Evolutionary conservation across 2,888 invertebrate species (phyloP).

Genomic region (Drosophila infuscata): DNA sequence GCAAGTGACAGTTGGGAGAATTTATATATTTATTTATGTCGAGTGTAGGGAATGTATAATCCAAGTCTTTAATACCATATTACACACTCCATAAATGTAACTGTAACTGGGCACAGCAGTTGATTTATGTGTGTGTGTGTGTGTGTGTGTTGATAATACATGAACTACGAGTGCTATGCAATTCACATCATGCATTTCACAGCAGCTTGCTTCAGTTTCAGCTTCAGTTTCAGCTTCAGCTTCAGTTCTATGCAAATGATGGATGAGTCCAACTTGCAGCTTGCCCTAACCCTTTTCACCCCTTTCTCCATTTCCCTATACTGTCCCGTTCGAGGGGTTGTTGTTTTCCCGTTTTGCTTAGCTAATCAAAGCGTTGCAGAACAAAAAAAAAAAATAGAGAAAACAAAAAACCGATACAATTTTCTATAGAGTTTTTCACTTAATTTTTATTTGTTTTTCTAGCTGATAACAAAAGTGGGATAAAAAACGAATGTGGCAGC

Average conservation of each 20-base stretch:
- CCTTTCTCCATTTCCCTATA: neutral
- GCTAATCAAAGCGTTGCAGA: conserved; percentile 55
- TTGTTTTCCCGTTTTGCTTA: conserved; percentile 36
- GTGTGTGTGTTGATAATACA: conserved; percentile 22
- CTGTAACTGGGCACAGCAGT: conserved; percentile 38
- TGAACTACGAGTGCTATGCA: conserved; percentile 26
- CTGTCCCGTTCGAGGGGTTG: conserved; percentile 48
- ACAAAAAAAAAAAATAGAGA: neutral
- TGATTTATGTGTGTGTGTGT: conserved; percentile 52
- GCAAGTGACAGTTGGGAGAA: conserved; percentile 31
- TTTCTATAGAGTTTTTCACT: conserved; percentile 71
- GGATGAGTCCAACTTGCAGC: conserved; percentile 55
- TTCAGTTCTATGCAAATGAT: conserved; percentile 71
- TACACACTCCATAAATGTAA: conserved; percentile 42
- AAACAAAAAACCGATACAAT: conserved; percentile 42
- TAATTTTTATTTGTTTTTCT: conserved; percentile 79
- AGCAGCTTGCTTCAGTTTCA: neutral
- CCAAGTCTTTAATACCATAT: conserved; percentile 1
- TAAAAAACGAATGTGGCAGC: conserved; percentile 47
- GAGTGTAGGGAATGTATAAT: conserved; percentile 1
- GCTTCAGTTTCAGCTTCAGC: conserved; percentile 30
- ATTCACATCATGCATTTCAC: conserved; percentile 27
- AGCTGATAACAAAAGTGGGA: conserved; percentile 66
- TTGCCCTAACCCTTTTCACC: conserved; percentile 41
- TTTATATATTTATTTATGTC: neutral